phyloP scores from a whole-genome alignment of 2,797 vertebrate genomes.

The Rousettus madagascariensis region DNA sequence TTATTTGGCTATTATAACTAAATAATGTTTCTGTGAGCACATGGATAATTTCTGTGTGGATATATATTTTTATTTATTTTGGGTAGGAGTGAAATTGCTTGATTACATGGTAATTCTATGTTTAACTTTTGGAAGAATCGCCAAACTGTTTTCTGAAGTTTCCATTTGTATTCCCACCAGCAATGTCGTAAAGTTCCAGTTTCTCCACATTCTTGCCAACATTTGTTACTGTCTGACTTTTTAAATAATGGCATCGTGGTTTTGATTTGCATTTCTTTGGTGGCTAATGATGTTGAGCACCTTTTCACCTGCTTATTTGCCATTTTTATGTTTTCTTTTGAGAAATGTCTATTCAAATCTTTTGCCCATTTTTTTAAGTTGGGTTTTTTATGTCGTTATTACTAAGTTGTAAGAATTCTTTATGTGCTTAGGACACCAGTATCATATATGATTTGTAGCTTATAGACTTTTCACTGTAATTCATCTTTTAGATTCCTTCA shows the following conservation, averaged over 20 bases:
- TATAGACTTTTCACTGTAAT: background rate
- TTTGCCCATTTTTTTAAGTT: background rate
- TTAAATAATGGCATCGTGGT: background rate
- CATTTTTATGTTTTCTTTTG: background rate
- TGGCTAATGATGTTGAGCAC: background rate
- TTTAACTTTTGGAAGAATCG: constrained; percentile 5
- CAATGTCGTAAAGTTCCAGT: background rate
- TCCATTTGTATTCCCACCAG: background rate
- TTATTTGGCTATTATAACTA: background rate
- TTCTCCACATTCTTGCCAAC: background rate
- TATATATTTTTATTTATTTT: background rate
- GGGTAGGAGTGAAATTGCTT: background rate
- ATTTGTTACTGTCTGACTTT: background rate
- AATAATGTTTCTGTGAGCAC: background rate
- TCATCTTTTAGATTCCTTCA: background rate
- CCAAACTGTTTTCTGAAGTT: background rate
- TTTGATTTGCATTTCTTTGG: constrained; percentile 25
- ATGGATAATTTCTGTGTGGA: background rate
- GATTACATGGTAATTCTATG: background rate
- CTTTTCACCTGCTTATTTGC: background rate
- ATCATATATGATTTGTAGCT: background rate
- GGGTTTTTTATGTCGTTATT: background rate
- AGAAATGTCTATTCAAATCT: background rate
- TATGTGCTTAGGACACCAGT: background rate
- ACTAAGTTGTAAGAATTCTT: background rate